Conservation (phyloP, 2,888 invertebrate species). For the Plagodis pulveraria region DNA sequence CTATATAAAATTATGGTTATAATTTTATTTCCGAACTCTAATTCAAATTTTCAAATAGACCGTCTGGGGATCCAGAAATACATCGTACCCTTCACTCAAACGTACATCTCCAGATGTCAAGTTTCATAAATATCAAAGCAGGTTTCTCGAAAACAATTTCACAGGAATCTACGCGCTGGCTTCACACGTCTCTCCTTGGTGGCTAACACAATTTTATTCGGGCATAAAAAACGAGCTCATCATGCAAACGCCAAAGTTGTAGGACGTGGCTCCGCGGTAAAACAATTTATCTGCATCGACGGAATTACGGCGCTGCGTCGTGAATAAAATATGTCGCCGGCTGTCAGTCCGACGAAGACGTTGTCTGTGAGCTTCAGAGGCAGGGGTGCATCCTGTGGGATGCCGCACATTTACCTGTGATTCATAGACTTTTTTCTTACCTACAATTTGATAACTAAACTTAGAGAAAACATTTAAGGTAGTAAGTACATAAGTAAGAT, state of each 20-base stretch:
- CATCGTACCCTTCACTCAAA: slow-evolving; percentile 72
- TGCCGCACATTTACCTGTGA: not conserved
- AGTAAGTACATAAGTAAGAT: too few species aligned
- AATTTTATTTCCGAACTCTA: slow-evolving; percentile 28
- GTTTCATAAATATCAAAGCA: slow-evolving; percentile 83
- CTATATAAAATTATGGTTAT: not conserved
- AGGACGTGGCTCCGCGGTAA: slow-evolving; percentile 82
- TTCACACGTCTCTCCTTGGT: slow-evolving; percentile 72
- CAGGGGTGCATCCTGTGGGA: slow-evolving; percentile 48
- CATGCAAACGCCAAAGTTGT: slow-evolving; percentile 82
- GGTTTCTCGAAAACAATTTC: slow-evolving; percentile 77
- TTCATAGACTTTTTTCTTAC: too few species aligned
- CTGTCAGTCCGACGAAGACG: slow-evolving; percentile 77
- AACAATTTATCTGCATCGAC: slow-evolving; percentile 85
- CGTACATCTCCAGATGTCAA: slow-evolving; percentile 65
- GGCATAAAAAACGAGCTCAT: slow-evolving; percentile 84
- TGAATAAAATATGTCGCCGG: slow-evolving; percentile 84
- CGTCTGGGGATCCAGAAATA: slow-evolving; percentile 57
- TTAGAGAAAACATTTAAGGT: too few species aligned
- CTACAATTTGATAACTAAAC: too few species aligned
- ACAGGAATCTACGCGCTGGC: slow-evolving; percentile 63
- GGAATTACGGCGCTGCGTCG: slow-evolving; percentile 79
- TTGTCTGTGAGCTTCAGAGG: slow-evolving; percentile 51
- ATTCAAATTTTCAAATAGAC: slow-evolving; percentile 39
- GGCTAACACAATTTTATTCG: slow-evolving; percentile 84